Evolutionary conservation across 2,113 vertebrate genomes (phyloP), one percentile per base, ranked within the genome.

Genomic region (Alethe castanea): DNA sequence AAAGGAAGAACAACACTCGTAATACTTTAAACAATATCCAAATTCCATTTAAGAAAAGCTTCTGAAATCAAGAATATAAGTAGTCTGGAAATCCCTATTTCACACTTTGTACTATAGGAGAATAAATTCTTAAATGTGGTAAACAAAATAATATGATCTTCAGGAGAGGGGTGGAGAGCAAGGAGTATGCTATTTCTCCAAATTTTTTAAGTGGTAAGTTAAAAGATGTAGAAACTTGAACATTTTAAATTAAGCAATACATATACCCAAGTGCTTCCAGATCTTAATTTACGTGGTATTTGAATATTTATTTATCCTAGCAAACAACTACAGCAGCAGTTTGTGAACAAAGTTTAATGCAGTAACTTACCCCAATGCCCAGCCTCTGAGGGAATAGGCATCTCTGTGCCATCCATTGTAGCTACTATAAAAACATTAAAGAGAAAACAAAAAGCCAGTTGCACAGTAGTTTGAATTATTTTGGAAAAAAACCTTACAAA

Each of bases 341-440:
- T 79, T 14, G 2, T 45, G 14, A 94, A 74, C 20, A 7, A 74
- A 78, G 33, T 40, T 81, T 36, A 78, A 24, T 54, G 50, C 61
- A 92, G 47, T 40, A 83, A 96, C 98, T 98, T 88, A 99, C 99
- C 98, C 98, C 42, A 99, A 61, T 3, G 97, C 99, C 99, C 99
- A 99, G 36, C 96, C 96, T 96, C 98, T 98, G 70, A 99, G 98
- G 26, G 99, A 99, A 70, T 99, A 98, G 1, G 99, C 97, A 85
- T 99, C 99, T 94, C 99, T 98, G 96, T 99, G 97, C 99, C 99
- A 99, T 61, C 99, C 99, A 73, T 96, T 99, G 92, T 99, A 99
- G 66, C 91, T 98, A 94, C 99, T 99, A 66, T 81, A 88, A 94
- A 69, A 97, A 88, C 54, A 93, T 96, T 7, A 28, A 36, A 94